These are phyloP conservation scores for Tetrapedia diversipes DNA, from an alignment of 2,888 invertebrate genomes.

Conservation along the genomic window DNA sequence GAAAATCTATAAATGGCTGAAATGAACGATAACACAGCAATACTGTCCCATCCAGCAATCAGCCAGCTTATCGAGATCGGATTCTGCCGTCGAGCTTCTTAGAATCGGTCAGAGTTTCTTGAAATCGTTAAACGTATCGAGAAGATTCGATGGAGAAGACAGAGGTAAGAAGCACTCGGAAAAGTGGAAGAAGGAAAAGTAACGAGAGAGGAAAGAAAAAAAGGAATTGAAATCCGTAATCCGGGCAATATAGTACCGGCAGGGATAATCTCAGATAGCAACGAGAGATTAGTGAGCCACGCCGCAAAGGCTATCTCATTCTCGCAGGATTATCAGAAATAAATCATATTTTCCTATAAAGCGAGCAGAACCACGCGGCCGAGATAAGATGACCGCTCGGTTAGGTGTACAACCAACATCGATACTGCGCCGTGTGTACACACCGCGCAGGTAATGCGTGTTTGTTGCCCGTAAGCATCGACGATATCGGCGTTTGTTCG, in stretches of 20 bases:
- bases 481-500: constrained; percentile 68
- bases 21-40: too few relatives aligned
- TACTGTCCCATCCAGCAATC: background rate
- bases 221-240: constrained; percentile 76
- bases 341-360: constrained; percentile 81
- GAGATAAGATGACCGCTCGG: constrained; percentile 67
- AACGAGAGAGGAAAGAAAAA: background rate
- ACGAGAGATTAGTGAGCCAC: constrained; percentile 75
- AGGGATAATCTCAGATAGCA: constrained; percentile 80
- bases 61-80: constrained; percentile 28
- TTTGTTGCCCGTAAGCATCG: constrained; percentile 63
- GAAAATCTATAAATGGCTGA: background rate
- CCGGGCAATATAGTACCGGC: constrained; percentile 78
- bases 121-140: constrained; percentile 38
- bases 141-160: constrained; percentile 21
- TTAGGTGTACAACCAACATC: constrained; percentile 65
- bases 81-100: constrained; percentile 9
- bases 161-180: background rate
- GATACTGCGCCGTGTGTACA: constrained; percentile 62
- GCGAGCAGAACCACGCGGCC: constrained; percentile 60
- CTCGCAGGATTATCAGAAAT: constrained; percentile 81
- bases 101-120: background rate
- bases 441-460: constrained; percentile 67
- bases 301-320: constrained; percentile 80
- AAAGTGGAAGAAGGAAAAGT: background rate